Evolutionary conservation across 2,888 invertebrate species (phyloP), one percentile per base, ranked within the genome.

Genomic region (Polietes domitor): DNA sequence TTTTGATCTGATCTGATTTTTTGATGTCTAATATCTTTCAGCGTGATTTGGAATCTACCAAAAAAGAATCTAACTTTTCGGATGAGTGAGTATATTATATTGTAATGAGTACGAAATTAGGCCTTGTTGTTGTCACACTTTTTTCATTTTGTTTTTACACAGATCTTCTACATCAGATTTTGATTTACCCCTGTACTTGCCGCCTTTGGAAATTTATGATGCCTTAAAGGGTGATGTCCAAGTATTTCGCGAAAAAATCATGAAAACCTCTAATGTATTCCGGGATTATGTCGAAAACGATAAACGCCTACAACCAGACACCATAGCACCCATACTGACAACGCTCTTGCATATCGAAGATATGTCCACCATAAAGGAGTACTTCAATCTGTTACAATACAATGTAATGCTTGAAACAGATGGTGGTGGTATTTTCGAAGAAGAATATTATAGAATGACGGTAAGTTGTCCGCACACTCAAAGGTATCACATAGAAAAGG

Each of bases 341-440:
- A 87, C 87, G 0, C 26, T 91, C 37, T 77, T 92, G 2, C 89
- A 91, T 82, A 88, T 92, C 58, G 92, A 92, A 84, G 92, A 92
- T 75, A 84, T 89, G 28, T 89, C 90, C 43, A 85, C 80, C 0
- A 26, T 90, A 79, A 86, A 86, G 41, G 86, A 87, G 26, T 90
- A 89, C 84, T 28, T 86, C 17, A 77, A 70, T 0, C 82, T 89
- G 0, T 86, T 87, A 41, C 89, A 90, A 63, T 81, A 86, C 41
- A 87, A 89, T 71, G 83, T 88, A 72, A 86, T 85, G 50, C 47
- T 90, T 50, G 88, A n/a, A n/a, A 37, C 32, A 5, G 32, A 88
- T 26, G 24, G 43, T 24, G 74, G 47, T 63, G 65, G 70, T n/a
- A n/a, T n/a, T n/a, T n/a, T n/a, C 6, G 24, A 37, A 3, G 12